Conservation (phyloP, 2,113 vertebrate species). For the Amazona vittata region DNA sequence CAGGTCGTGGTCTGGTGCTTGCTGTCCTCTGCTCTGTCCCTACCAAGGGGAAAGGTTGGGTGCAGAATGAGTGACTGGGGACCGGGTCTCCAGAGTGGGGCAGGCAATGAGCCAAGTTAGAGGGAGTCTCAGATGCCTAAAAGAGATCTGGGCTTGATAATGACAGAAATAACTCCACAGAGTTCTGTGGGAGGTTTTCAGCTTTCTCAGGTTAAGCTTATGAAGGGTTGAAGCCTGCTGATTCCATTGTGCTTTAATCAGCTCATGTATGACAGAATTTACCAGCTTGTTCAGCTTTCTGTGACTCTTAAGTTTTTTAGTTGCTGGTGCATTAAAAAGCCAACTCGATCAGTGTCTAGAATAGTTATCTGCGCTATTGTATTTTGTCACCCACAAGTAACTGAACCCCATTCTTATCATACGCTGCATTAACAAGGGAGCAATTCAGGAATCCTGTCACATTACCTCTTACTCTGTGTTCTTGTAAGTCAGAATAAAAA, state of each 20-base stretch:
- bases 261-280: not conserved
- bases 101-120: not conserved
- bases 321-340: not conserved
- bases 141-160: not conserved
- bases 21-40: not conserved
- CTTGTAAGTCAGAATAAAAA: slow-evolving; percentile 13
- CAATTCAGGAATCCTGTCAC: not conserved
- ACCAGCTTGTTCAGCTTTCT: not conserved
- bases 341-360: not conserved
- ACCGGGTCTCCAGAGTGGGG: not conserved
- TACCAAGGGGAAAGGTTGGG: not conserved
- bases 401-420: not conserved
- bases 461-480: not conserved
- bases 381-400: not conserved
- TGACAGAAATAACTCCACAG: fast-evolving
- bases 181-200: not conserved
- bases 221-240: not conserved
- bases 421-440: not conserved
- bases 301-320: not conserved
- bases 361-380: not conserved
- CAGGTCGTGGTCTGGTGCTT: not conserved
- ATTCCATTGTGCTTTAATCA: not conserved
- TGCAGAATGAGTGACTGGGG: not conserved
- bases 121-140: not conserved
- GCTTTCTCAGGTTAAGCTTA: not conserved